Evolutionary conservation across 1,140 invertebrate species (phyloP).

Genomic region (Plutomurus gul): DNA sequence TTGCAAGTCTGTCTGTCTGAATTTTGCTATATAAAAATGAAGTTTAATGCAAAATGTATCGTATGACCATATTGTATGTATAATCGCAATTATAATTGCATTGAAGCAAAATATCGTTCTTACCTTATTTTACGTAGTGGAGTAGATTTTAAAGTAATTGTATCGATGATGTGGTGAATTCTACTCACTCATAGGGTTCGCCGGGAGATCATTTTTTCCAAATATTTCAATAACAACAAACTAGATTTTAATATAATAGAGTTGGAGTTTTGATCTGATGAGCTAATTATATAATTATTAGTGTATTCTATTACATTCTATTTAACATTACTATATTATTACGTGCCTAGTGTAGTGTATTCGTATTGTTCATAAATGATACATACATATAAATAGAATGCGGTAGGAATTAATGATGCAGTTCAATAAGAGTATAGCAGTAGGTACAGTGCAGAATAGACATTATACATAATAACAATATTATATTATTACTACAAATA

Average conservation of each 20-base stretch:
- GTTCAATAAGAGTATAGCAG: neutral
- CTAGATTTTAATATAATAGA: constrained; percentile 5
- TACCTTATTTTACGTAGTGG: no score
- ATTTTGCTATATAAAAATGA: neutral
- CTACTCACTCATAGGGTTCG: neutral
- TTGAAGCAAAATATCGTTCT: no score
- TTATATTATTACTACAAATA: neutral
- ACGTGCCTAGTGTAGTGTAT: no score
- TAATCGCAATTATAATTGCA: neutral
- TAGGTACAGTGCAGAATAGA: neutral
- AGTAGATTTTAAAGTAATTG: no score
- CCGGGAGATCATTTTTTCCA: no score
- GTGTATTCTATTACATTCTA: neutral
- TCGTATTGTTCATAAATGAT: no score
- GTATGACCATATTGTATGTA: neutral
- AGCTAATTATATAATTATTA: constrained; percentile 21
- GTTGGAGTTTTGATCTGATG: constrained; percentile 26
- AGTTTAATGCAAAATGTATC: neutral
- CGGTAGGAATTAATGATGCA: neutral
- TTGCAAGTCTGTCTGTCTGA: neutral
- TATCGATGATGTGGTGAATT: no score
- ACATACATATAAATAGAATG: no score
- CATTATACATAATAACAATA: neutral
- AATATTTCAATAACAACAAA: no score
- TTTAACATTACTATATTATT: no score